Base-by-base conservation (phyloP, 2,888 invertebrate genomes). In the Nezara viridula region DNA sequence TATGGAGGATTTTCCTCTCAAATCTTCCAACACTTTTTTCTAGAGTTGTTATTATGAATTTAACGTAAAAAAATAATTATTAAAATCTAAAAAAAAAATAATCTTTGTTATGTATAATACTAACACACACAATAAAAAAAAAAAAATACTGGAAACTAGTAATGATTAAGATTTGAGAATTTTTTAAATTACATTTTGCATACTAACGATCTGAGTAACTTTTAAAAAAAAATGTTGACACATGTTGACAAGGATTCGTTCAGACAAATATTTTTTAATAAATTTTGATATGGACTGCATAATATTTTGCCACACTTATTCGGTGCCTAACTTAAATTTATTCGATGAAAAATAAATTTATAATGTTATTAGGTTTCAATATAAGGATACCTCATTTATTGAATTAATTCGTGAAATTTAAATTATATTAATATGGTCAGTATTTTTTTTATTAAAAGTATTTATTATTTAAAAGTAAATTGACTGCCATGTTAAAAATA, bases 401-500 rank as follows among this genome's bases (percentile, higher is more conserved):
- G 27, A 16, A 40, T 77, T 77, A 21, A 77, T 40, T 37, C 19
- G 21, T 77, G 6, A 37, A 27, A 37, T 19, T 77, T 24, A 24
- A 77, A 37, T 40, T 60, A 16, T n/a, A n/a, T 16, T n/a, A 77
- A 81, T 14, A 24, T 40, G 40, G n/a, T 81, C 81, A 81, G 81
- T 81, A 81, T 81, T 81, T 81, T 81, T 81, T 81, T 44, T 12
- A 37, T 81, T n/a, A 12, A 81, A 81, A 37, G 40, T 44, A 44
- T 81, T 81, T 44, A 81, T 81, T 81, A 44, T 81, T 81, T 44
- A 81, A 81, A 6, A 44, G 1, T 81, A 81, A 44, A 81, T 81
- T 44, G 12, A 44, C 44, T 6, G 0, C n/a, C 24, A 10, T 81
- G 24, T 44, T n/a, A 81, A 81, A 81, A 21, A 44, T 81, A 47